Base-by-base conservation (phyloP, 2,113 vertebrate species). In the Brachyhypopomus gauderio region DNA sequence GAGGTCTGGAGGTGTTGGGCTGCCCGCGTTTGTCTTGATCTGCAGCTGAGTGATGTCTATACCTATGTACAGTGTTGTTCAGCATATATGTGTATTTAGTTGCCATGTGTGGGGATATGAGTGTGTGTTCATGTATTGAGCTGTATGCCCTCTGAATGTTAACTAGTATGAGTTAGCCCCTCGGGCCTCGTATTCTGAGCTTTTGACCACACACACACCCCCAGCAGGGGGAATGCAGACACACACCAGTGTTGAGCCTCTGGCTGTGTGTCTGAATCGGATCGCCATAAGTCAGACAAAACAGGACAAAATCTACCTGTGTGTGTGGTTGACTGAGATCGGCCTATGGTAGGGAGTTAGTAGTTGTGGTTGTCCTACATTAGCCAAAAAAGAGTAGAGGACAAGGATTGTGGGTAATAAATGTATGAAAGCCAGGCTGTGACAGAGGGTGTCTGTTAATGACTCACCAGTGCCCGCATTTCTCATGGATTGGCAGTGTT, bases 251-350 rank as follows among this genome's bases (percentile, higher is more conserved):
- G 69, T 67, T 73, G 52, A 4, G 25, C 83, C 70, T 52, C 69
- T 25, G 78, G 75, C 52, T 59, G 23, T 62, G 59, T 81, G 17
- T 84, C 45, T 36, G 74, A 23, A 52, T 66, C 66, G 67, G 78
- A 72, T 8, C 14, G 56, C 71, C 56, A 36, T 78, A 17, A 78
- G 69, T 77, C 52, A 73, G 48, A 22, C 56, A n/a, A n/a, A n/a
- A n/a, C n/a, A n/a, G n/a, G n/a, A n/a, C n/a, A n/a, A n/a, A n/a
- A n/a, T n/a, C n/a, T n/a, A n/a, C n/a, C n/a, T 52, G 20, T 73
- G 69, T 52, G 58, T 64, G 59, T 34, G 36, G 17, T 12, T 48
- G 41, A 27, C 9, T 6, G 62, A 52, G 45, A 41, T 20, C 14
- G 55, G 58, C 58, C 3, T 23, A 3, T 59, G 30, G 3, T 41